A percentile compares a stretch with the other conserved stretches of the same genome.
These are phyloP conservation scores for Pristionchus maxplancki DNA, from an alignment of 2,888 invertebrate species.

Conservation along the genomic window DNA sequence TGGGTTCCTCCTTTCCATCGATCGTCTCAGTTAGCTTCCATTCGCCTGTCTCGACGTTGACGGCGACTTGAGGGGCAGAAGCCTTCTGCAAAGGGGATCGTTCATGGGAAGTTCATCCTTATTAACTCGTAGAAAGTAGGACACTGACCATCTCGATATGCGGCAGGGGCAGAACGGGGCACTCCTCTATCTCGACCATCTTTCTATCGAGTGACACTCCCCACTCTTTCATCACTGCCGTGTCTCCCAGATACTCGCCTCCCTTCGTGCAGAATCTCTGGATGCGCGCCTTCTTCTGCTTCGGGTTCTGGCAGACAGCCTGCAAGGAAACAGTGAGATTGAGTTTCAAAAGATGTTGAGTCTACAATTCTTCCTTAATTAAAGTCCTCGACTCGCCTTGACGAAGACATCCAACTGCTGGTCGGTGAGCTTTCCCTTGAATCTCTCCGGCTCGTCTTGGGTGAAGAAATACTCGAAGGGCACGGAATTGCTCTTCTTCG, in stretches of 20 bases:
- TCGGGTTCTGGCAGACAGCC: not conserved
- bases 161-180: not conserved
- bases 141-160: not conserved
- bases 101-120: not conserved
- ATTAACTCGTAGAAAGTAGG: not conserved
- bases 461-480: not conserved
- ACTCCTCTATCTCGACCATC: constrained; percentile 4
- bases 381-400: not conserved
- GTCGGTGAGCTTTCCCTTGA: constrained; percentile 24
- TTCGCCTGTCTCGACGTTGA: not conserved
- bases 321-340: too few species aligned
- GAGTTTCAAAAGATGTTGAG: too few species aligned
- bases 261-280: not conserved
- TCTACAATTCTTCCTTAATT: too few species aligned
- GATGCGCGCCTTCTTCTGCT: not conserved
- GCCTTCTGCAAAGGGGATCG: not conserved
- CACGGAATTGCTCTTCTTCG: not conserved
- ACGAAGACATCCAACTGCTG: not conserved
- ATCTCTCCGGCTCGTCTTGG: not conserved
- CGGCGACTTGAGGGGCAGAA: not conserved
- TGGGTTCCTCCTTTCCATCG: not conserved
- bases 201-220: not conserved
- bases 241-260: not conserved
- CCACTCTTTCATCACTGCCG: not conserved
- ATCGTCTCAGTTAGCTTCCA: not conserved